Conservation (phyloP, 2,113 vertebrate genomes). For the Ctenodactylus gundi region DNA sequence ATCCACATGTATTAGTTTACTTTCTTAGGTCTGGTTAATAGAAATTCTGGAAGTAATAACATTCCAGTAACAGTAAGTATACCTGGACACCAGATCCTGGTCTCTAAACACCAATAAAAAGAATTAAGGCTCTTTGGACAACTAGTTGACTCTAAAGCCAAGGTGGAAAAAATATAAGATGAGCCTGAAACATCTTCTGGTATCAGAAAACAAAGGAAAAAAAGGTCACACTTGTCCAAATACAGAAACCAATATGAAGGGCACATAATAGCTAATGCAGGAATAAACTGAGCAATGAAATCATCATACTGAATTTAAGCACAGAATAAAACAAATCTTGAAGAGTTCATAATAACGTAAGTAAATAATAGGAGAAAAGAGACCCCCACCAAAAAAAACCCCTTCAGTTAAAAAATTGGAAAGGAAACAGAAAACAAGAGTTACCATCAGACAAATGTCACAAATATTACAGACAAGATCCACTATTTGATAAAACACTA, state of each 20-base stretch:
- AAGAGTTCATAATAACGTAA: background rate
- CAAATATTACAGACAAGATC: background rate
- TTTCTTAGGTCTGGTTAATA: background rate
- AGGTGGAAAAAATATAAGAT: background rate
- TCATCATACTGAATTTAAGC: background rate
- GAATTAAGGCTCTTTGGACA: background rate
- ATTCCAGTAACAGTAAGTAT: background rate
- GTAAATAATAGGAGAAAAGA: background rate
- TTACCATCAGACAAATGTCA: background rate
- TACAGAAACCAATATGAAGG: background rate
- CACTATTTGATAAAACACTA: background rate
- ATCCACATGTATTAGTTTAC: too few relatives aligned
- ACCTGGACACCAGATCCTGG: background rate
- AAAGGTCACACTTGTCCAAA: background rate
- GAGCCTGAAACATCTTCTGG: background rate
- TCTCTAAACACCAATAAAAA: background rate
- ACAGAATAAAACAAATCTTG: background rate
- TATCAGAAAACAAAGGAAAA: background rate
- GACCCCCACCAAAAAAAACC: background rate
- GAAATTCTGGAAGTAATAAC: background rate
- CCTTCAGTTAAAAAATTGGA: background rate
- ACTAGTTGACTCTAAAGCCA: background rate
- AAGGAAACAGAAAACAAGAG: background rate
- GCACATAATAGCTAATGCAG: background rate
- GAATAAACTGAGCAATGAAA: background rate